Conservation (phyloP, 2,888 invertebrate species). For the Anodontia alba region DNA sequence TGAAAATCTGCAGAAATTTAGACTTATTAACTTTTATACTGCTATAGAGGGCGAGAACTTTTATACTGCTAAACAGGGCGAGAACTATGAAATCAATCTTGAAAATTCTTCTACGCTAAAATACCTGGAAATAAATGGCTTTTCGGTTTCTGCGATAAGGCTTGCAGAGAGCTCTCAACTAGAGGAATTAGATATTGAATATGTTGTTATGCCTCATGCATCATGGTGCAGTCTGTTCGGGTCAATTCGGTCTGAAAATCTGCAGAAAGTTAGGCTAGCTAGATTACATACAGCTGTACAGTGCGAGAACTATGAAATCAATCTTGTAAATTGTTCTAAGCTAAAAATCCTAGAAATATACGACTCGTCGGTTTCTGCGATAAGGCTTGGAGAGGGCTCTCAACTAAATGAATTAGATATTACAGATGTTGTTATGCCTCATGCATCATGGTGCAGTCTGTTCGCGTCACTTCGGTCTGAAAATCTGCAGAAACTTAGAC, state of each 20-base stretch:
- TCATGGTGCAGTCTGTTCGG: neutral
- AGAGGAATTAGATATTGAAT: neutral
- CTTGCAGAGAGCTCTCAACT: neutral
- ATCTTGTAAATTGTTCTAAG: too few relatives aligned
- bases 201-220: neutral
- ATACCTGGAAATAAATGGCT: too few relatives aligned
- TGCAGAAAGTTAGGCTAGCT: neutral
- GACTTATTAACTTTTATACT: neutral
- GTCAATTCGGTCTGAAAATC: neutral
- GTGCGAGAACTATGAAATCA: too few relatives aligned
- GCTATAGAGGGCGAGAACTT: too few relatives aligned
- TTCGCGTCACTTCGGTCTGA: neutral
- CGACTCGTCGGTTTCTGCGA: neutral
- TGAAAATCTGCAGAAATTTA: too few relatives aligned
- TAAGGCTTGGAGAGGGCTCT: neutral
- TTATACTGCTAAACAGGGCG: too few relatives aligned
- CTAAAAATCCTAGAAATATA: too few relatives aligned
- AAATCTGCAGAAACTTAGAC: neutral
- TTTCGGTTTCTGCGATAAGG: neutral
- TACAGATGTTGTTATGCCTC: neutral
- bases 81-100: too few relatives aligned
- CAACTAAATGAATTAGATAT: neutral
- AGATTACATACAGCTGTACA: too few relatives aligned
- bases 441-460: neutral
- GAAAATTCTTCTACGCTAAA: too few relatives aligned